Percentiles rank a stretch among this genome's conserved stretches.
Conservation (phyloP, 2,888 invertebrate species). For the Heliconius erato region DNA sequence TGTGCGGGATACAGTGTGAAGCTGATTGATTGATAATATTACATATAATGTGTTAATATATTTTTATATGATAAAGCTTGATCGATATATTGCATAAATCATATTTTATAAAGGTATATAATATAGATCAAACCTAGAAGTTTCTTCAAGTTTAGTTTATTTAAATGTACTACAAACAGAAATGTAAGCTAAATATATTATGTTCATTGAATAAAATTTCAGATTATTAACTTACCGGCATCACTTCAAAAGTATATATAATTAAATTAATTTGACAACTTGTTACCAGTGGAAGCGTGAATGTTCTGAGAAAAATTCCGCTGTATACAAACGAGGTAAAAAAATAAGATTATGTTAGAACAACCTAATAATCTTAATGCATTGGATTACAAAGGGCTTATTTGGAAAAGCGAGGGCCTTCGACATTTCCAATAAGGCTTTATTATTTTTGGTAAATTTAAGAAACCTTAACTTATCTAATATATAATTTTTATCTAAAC, state of each 20-base stretch:
- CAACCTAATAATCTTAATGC: slow-evolving; percentile 81
- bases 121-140: neutral
- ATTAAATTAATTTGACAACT: slow-evolving; percentile 53
- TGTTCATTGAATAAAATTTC: slow-evolving; percentile 13
- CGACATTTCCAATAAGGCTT: slow-evolving; percentile 33
- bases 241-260: slow-evolving; percentile 41
- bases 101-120: neutral
- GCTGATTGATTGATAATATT: too few relatives aligned
- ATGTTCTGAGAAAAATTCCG: slow-evolving; percentile 46
- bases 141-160: neutral
- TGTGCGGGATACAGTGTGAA: too few relatives aligned
- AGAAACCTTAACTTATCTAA: slow-evolving; percentile 8
- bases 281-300: slow-evolving; percentile 45
- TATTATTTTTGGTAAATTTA: slow-evolving; percentile 31
- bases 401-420: slow-evolving; percentile 34
- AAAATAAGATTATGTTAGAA: slow-evolving; percentile 70
- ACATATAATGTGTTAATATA: neutral
- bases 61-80: neutral
- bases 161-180: neutral
- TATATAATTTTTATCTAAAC: neutral
- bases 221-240: slow-evolving; percentile 42
- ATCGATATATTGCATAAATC: too few relatives aligned
- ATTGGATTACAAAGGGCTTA: slow-evolving; percentile 74
- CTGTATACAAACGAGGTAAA: slow-evolving; percentile 58
- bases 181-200: neutral